phyloP scores from a whole-genome alignment of 2,797 vertebrate species.

The Diplodus puntazzo region DNA sequence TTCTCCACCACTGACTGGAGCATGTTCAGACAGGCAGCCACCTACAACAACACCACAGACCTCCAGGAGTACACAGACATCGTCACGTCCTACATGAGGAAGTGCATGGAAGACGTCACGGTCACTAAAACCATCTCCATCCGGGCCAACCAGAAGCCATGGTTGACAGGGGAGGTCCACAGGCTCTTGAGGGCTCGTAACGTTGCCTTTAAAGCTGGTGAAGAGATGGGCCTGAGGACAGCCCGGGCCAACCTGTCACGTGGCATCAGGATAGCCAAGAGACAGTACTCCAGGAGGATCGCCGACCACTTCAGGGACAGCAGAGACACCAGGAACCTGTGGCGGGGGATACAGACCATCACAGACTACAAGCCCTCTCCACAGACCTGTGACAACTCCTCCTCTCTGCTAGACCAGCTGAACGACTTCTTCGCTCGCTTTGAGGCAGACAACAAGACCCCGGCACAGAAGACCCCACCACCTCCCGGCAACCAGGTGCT shows the following conservation, averaged over 20 bases:
- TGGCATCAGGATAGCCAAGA: not conserved
- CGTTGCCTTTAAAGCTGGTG: not conserved
- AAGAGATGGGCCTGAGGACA: not conserved
- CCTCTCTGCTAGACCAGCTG: not conserved
- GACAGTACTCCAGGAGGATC: not conserved
- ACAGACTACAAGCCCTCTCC: not conserved
- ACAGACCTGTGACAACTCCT: not conserved
- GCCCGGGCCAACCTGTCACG: too few relatives aligned
- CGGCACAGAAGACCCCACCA: not conserved
- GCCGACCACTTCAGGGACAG: not conserved
- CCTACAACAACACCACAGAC: too few relatives aligned
- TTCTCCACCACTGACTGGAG: too few relatives aligned
- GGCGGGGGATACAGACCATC: not conserved
- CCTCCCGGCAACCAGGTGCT: not conserved
- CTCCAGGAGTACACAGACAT: not conserved
- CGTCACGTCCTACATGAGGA: not conserved
- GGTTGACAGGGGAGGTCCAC: not conserved
- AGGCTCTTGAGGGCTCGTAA: not conserved
- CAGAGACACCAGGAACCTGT: not conserved
- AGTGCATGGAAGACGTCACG: not conserved
- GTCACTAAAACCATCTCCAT: not conserved
- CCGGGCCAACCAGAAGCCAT: not conserved
- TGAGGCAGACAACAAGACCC: not conserved
- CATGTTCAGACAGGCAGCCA: too few relatives aligned
- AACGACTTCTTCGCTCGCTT: constrained; percentile 5